Conservation (phyloP, 1,140 invertebrate genomes). For the Antheraea pernyi region DNA sequence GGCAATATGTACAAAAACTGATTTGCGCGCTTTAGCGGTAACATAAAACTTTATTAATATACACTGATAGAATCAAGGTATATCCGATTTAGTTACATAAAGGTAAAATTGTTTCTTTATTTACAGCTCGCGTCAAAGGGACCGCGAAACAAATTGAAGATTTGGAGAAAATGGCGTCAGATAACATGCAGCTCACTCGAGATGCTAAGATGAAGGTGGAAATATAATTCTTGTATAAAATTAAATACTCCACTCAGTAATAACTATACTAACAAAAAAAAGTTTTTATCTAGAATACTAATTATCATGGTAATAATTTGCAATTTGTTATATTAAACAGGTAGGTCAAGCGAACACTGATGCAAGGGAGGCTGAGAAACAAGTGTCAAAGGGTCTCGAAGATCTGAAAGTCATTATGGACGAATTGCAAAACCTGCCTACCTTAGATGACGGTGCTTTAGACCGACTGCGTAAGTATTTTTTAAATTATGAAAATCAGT, state of each 20-base stretch:
- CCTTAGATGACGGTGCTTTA: slow-evolving; percentile 59
- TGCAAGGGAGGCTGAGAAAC: slow-evolving; percentile 87
- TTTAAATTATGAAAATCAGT: too few species aligned
- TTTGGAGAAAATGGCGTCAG: slow-evolving; percentile 86
- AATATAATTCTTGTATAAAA: neutral
- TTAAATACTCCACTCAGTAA: neutral
- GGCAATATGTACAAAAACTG: too few species aligned
- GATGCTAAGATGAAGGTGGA: slow-evolving; percentile 84
- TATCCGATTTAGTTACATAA: neutral
- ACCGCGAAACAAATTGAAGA: slow-evolving; percentile 85
- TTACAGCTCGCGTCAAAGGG: slow-evolving; percentile 82
- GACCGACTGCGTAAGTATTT: slow-evolving; percentile 59
- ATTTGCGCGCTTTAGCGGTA: too few species aligned
- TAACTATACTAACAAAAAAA: too few species aligned
- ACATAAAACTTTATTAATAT: too few species aligned
- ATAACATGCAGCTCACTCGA: slow-evolving; percentile 86
- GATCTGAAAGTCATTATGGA: slow-evolving; percentile 90
- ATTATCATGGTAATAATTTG: neutral
- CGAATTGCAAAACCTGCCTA: slow-evolving; percentile 88
- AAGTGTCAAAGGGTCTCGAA: slow-evolving; percentile 89
- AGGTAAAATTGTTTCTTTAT: slow-evolving; percentile 5
- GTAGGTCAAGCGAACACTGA: slow-evolving; percentile 93
- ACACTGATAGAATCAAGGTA: neutral
- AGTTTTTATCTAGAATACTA: too few species aligned
- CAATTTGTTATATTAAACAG: slow-evolving; percentile 59